These are phyloP conservation scores for Cyprinodon variegatus DNA, from an alignment of 2,113 vertebrate genomes.

Conservation along the genomic window DNA sequence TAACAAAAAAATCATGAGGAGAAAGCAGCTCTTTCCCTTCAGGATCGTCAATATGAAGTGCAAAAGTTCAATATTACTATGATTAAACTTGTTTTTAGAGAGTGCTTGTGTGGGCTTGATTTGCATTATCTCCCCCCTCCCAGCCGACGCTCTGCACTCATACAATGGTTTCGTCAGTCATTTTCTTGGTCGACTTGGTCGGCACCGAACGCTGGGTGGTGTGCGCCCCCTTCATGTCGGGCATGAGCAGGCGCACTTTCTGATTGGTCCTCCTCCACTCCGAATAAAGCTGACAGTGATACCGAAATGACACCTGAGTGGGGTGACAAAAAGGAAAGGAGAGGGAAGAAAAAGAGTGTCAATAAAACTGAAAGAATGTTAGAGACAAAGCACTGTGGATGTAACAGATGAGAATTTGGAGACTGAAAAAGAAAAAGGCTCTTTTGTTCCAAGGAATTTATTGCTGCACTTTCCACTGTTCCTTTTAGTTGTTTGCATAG, in stretches of 20 bases:
- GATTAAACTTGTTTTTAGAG: constrained; percentile 60
- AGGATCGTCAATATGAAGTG: constrained; percentile 74
- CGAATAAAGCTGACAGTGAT: constrained; percentile 94
- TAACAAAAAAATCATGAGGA: constrained; percentile 52
- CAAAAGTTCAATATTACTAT: constrained; percentile 69
- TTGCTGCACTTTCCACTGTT: background rate
- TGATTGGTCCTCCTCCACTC: constrained; percentile 96
- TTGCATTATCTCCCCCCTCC: constrained; percentile 62
- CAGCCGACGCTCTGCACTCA: constrained; percentile 72
- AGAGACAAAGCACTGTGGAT: constrained; percentile 21
- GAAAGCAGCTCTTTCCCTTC: constrained; percentile 43
- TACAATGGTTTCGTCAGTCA: constrained; percentile 88
- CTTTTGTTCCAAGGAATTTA: constrained; percentile 1
- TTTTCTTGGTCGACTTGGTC: constrained; percentile 87
- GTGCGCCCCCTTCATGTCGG: constrained; percentile 77
- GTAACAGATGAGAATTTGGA: background rate
- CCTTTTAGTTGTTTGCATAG: background rate
- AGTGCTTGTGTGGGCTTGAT: constrained; percentile 47
- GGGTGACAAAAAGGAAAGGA: background rate
- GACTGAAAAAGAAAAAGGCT: background rate
- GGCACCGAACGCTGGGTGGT: constrained; percentile 82
- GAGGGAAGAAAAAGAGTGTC: constrained; percentile 16
- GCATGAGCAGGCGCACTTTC: constrained; percentile 89
- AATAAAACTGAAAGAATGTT: constrained; percentile 35
- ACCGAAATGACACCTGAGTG: constrained; percentile 91